Evolutionary conservation across 2,888 invertebrate genomes (phyloP).

Genomic region (Odontocerum albicorne): DNA sequence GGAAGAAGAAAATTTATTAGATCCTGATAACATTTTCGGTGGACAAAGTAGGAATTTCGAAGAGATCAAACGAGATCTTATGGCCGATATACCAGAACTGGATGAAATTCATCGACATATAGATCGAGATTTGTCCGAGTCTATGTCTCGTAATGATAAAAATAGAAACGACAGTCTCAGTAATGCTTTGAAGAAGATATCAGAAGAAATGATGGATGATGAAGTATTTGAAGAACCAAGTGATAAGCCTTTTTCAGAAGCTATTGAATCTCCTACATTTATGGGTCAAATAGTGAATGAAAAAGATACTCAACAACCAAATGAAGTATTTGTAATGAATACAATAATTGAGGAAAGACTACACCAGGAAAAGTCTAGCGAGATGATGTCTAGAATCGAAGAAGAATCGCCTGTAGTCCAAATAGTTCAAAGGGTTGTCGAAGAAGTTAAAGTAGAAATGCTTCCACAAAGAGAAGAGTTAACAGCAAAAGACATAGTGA

Average conservation of each 20-base stretch:
- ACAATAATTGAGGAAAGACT: too few relatives aligned
- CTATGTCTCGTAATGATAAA: slow-evolving; percentile 45
- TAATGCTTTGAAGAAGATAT: slow-evolving; percentile 56
- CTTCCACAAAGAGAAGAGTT: neutral
- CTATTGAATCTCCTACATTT: slow-evolving; percentile 1
- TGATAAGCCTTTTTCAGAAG: neutral
- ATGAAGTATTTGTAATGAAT: neutral
- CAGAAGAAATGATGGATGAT: slow-evolving; percentile 44
- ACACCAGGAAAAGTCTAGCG: too few relatives aligned
- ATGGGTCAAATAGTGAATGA: slow-evolving; percentile 25
- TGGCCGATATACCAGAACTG: slow-evolving; percentile 56
- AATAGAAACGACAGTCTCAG: slow-evolving; percentile 54
- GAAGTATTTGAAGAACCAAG: slow-evolving; percentile 43
- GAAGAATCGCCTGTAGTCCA: neutral
- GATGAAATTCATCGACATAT: slow-evolving; percentile 46
- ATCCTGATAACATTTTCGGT: slow-evolving; percentile 26
- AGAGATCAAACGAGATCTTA: slow-evolving; percentile 54
- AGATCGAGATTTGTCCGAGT: slow-evolving; percentile 22
- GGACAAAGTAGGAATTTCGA: slow-evolving; percentile 45
- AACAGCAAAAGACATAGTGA: neutral
- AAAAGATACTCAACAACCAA: slow-evolving; percentile 26
- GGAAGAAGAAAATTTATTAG: slow-evolving; percentile 17
- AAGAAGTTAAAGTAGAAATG: neutral
- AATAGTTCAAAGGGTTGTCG: neutral
- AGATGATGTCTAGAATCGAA: slow-evolving; percentile 3